Conservation (phyloP, 2,888 invertebrate genomes). For the Erebia ligea region DNA sequence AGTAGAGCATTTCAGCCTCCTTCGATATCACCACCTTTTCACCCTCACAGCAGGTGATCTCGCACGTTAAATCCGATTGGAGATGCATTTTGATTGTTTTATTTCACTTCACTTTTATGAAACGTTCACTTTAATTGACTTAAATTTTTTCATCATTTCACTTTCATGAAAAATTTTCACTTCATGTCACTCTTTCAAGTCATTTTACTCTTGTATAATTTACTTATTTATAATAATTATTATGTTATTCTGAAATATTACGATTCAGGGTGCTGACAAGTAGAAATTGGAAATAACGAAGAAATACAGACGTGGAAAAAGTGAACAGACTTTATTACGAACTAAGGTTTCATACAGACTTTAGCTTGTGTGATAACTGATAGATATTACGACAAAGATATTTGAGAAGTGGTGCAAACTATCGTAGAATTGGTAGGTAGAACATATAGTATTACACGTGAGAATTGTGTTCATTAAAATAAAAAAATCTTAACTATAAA, state of each 20-base stretch:
- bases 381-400: neutral
- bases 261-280: neutral
- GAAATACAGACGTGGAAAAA: neutral
- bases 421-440: neutral
- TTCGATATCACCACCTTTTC: constrained; percentile 75
- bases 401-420: neutral
- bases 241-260: neutral
- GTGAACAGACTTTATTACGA: neutral
- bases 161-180: neutral
- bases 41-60: constrained; percentile 58
- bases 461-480: no score
- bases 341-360: neutral
- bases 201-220: neutral
- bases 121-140: constrained; percentile 26
- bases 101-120: constrained; percentile 43
- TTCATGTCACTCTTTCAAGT: neutral
- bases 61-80: constrained; percentile 69
- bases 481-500: no score
- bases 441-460: no score
- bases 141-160: neutral
- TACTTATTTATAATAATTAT: neutral
- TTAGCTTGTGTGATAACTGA: neutral
- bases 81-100: constrained; percentile 68
- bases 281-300: neutral
- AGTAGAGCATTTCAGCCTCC: constrained; percentile 80